These are phyloP conservation scores for Spondyliosoma cantharus DNA, from an alignment of 2,797 vertebrate species.

Conservation along the genomic window DNA sequence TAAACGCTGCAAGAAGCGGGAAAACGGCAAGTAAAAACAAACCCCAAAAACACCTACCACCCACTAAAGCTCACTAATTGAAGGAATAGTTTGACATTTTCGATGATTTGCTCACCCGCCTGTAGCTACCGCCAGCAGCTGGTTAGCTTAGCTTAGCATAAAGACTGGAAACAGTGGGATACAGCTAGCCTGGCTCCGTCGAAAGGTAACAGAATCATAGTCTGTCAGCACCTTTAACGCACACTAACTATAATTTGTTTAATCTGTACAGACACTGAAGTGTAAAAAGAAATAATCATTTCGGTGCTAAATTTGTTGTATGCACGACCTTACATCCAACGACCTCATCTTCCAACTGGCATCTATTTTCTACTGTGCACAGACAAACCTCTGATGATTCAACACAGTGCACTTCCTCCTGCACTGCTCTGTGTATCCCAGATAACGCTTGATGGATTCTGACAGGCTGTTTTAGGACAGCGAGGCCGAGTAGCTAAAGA, in stretches of 20 bases:
- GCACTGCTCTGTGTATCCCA: constrained; percentile 44
- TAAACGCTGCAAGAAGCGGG: too few relatives aligned
- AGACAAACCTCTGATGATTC: constrained; percentile 15
- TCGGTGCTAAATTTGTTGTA: not conserved
- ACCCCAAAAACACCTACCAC: not conserved
- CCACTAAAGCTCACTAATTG: not conserved
- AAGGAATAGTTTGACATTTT: not conserved
- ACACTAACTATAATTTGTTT: not conserved
- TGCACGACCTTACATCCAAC: not conserved
- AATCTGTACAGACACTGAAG: not conserved
- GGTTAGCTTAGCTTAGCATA: not conserved
- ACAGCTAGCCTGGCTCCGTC: too few relatives aligned
- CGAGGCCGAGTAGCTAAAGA: constrained; percentile 44
- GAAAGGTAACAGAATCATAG: not conserved
- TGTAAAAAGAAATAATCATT: not conserved
- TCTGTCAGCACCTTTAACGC: not conserved
- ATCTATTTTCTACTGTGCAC: not conserved
- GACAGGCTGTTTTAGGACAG: constrained; percentile 61
- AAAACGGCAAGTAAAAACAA: not conserved
- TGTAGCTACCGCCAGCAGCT: not conserved
- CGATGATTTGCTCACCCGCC: rapidly evolving
- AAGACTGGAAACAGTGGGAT: not conserved
- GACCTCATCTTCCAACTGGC: not conserved
- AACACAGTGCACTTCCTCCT: constrained; percentile 34
- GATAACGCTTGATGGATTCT: constrained; percentile 49